Percentiles rank a stretch among this genome's conserved stretches.
phyloP scores from a whole-genome alignment of 64 coral and sea anemone species.

The Orbicella faveolata region DNA sequence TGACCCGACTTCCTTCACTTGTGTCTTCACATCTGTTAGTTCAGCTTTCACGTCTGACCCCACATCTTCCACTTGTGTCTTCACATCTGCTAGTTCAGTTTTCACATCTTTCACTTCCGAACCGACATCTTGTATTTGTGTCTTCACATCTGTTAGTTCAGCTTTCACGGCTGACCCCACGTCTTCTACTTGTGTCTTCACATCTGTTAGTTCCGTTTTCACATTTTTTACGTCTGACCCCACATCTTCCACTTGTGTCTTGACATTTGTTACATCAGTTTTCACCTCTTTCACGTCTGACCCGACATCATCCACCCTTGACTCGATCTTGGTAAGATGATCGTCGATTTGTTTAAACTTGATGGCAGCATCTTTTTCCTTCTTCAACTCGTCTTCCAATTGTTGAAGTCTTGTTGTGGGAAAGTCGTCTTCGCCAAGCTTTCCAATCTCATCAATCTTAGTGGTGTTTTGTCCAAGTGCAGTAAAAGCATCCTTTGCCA shows the following conservation, averaged over 20 bases:
- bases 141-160: neutral
- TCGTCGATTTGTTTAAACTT: constrained; percentile 3
- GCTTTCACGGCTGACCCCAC: neutral
- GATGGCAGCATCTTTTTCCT: neutral
- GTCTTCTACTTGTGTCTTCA: neutral
- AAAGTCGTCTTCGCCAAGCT: too few relatives aligned
- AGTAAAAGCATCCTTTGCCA: neutral
- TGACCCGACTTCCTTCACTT: neutral
- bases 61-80: neutral
- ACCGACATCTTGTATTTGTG: too few relatives aligned
- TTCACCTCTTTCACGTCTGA: neutral
- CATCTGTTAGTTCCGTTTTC: neutral
- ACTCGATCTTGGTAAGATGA: neutral
- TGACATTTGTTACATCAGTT: neutral
- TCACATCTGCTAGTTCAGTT: neutral
- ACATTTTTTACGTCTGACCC: neutral
- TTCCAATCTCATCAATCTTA: too few relatives aligned
- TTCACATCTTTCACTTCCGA: neutral
- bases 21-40: neutral
- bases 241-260: neutral
- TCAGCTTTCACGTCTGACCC: neutral
- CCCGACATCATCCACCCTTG: neutral
- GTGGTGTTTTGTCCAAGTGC: too few relatives aligned
- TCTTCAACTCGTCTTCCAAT: neutral
- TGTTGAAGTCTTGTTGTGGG: neutral